Conservation (phyloP, 2,797 vertebrate species). For the Ptychobarbus kaznakovi region DNA sequence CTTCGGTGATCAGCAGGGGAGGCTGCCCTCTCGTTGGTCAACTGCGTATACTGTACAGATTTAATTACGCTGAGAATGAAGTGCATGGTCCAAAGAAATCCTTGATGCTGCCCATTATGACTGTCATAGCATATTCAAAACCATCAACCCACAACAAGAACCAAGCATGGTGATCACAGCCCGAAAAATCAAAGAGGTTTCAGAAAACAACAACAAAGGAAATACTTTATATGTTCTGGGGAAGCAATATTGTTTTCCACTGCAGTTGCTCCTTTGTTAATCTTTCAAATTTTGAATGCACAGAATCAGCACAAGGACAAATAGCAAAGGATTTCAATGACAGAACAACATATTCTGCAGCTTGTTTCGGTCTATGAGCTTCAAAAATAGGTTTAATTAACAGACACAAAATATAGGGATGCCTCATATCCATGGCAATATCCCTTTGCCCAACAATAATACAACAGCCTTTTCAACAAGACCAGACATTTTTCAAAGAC, state of each 20-base stretch:
- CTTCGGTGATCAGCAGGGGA: constrained; percentile 68
- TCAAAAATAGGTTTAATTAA: constrained; percentile 65
- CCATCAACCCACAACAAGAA: constrained; percentile 60
- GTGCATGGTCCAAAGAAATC: constrained; percentile 58
- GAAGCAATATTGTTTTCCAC: constrained; percentile 38
- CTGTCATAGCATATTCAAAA: constrained; percentile 65
- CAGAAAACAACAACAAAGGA: constrained; percentile 62
- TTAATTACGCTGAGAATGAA: constrained; percentile 67
- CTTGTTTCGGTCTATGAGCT: constrained; percentile 17
- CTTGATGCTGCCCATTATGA: constrained; percentile 62
- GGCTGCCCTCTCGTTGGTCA: constrained; percentile 67
- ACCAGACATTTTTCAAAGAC: background rate
- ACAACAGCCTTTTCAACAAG: constrained; percentile 48
- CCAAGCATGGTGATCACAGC: constrained; percentile 61
- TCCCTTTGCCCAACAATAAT: constrained; percentile 63
- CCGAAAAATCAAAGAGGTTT: constrained; percentile 54
- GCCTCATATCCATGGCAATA: constrained; percentile 72
- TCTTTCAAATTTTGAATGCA: constrained; percentile 18
- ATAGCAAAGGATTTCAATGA: constrained; percentile 69
- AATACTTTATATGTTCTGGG: constrained; percentile 46
- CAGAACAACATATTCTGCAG: constrained; percentile 34
- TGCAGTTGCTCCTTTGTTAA: constrained; percentile 40
- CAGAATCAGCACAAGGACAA: constrained; percentile 53
- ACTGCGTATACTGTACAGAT: constrained; percentile 65
- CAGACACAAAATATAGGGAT: constrained; percentile 53